These are phyloP conservation scores for Agriopis marginaria DNA, from an alignment of 2,888 invertebrate species.

Conservation along the genomic window DNA sequence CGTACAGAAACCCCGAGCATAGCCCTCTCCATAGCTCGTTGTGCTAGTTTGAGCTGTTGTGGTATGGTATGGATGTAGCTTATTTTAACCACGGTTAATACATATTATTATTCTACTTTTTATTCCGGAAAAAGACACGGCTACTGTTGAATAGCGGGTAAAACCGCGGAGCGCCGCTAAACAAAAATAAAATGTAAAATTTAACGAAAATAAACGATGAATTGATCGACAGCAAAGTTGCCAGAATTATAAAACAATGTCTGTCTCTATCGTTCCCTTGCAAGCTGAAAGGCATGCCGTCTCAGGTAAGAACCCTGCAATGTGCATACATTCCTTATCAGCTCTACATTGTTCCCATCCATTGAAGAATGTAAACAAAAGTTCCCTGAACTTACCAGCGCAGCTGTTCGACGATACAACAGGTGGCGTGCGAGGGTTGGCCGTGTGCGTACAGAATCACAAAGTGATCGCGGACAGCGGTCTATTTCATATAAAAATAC, in stretches of 20 bases:
- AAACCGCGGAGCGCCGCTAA: background rate
- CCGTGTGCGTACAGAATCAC: background rate
- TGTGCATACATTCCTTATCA: background rate
- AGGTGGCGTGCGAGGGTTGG: conserved; percentile 6
- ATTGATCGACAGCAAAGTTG: no score
- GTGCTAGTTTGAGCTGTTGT: no score
- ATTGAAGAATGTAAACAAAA: conserved; percentile 8
- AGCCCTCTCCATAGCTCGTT: no score
- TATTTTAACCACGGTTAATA: no score
- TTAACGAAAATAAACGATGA: no score
- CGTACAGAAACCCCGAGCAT: no score
- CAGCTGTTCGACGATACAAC: conserved; percentile 8
- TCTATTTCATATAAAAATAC: no score
- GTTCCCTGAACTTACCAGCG: background rate
- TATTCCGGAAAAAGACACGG: background rate
- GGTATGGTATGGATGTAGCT: no score
- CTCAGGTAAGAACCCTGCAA: background rate
- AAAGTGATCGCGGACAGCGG: background rate
- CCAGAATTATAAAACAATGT: no score
- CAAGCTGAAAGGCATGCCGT: background rate
- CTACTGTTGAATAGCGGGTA: background rate
- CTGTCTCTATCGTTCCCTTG: background rate
- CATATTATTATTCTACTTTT: no score
- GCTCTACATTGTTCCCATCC: conserved; percentile 1
- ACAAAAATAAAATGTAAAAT: no score